These are phyloP conservation scores for Octonoba sinensis DNA, from an alignment of 2,888 invertebrate species.

Conservation along the genomic window DNA sequence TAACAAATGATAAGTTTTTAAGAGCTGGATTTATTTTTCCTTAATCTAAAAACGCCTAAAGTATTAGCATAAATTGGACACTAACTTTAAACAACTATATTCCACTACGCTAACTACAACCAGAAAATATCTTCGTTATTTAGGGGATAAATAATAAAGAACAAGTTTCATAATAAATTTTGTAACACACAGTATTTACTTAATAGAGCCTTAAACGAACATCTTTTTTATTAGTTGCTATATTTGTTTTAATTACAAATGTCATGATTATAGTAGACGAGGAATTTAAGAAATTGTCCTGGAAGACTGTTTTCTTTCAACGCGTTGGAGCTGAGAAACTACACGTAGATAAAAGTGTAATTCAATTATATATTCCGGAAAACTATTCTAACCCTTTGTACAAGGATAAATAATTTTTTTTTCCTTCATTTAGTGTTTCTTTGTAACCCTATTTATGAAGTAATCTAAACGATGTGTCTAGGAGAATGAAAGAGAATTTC, in stretches of 20 bases:
- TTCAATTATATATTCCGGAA: neutral
- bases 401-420: neutral
- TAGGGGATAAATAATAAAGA: too few relatives aligned
- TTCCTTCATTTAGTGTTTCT: neutral
- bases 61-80: too few relatives aligned
- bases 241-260: slow-evolving; percentile 5
- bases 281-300: neutral
- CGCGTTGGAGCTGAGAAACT: neutral
- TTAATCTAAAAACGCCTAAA: too few relatives aligned
- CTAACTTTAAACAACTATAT: too few relatives aligned
- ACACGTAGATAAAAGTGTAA: neutral
- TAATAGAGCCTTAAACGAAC: neutral
- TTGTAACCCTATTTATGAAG: neutral
- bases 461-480: neutral
- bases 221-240: neutral
- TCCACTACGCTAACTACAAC: too few relatives aligned
- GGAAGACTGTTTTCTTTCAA: neutral
- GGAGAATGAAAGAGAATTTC: slow-evolving; percentile 5
- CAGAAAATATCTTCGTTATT: too few relatives aligned
- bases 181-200: neutral
- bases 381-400: neutral
- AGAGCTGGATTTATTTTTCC: too few relatives aligned
- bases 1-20: too few relatives aligned
- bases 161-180: too few relatives aligned
- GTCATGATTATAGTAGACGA: neutral